Evolutionary conservation across 2,888 invertebrate genomes (phyloP), one percentile per base, ranked within the genome.

Genomic region (Macropis europaea): DNA sequence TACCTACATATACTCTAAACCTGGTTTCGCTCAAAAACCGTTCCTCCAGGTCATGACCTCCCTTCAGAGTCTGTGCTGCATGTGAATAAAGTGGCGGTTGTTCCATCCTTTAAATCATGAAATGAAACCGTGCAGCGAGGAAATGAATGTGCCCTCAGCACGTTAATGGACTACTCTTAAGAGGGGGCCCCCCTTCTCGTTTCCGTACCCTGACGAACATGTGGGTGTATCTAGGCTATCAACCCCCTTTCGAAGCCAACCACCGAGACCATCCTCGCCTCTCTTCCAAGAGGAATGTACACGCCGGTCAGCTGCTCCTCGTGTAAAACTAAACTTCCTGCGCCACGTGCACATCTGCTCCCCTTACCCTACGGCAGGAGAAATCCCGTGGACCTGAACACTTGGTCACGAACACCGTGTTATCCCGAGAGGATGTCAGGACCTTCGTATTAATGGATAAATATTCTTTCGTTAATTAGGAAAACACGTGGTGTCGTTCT

Each of bases 271-370:
- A 70, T 81, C 76, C 66, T 74, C 64, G 38, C n/a, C 52, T 17
- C 70, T 53, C 54, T 38, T 48, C 38, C 43, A 73, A 63, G 57
- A 54, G 79, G 82, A 77, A 82, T 73, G 73, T 71, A 19, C 56
- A 47, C 71, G 72, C 57, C 69, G 82, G 80, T 84, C 85, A 86
- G 87, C 87, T 87, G 87, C 83, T 77, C 76, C 82, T 72, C 73
- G 75, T 83, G 83, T 85, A 84, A 86, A 83, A 78, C 82, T 85
- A 85, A 85, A 87, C 87, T 87, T 88, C 88, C 88, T 87, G 85
- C 50, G 84, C 83, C 87, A 84, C 85, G 83, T 82, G 85, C 76
- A 86, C 87, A 88, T 87, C 87, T 87, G 87, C 86, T 85, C 79
- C 72, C 43, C 32, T 56, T 11, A 11, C 34, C 22, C 24, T 24